phyloP scores from a whole-genome alignment of 2,888 invertebrate genomes.

The Emmelina monodactyla region DNA sequence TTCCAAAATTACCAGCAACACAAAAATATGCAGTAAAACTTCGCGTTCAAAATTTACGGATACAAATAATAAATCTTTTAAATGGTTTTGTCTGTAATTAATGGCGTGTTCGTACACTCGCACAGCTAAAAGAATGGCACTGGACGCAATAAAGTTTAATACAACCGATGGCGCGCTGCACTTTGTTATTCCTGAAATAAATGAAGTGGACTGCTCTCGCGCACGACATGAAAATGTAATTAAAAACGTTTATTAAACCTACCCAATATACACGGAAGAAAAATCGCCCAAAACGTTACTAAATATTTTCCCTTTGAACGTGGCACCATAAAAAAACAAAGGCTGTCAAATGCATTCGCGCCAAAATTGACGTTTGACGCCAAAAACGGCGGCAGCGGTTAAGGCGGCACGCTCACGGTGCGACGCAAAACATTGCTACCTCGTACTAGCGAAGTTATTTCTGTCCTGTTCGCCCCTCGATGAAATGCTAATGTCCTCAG shows the following conservation, averaged over 20 bases:
- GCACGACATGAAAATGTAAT: constrained; percentile 10
- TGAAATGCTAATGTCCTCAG: constrained; percentile 64
- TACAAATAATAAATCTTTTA: constrained; percentile 53
- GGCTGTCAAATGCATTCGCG: constrained; percentile 35
- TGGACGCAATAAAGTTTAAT: constrained; percentile 49
- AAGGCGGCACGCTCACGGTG: constrained; percentile 1
- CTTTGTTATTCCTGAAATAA: constrained; percentile 38
- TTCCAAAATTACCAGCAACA: no score
- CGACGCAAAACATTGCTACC: neutral
- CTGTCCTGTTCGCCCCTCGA: constrained; percentile 51
- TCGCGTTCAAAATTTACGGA: constrained; percentile 17
- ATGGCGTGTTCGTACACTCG: constrained; percentile 46
- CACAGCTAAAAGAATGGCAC: constrained; percentile 46
- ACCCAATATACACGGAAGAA: neutral
- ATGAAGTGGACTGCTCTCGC: constrained; percentile 22
- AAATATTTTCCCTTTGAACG: neutral
- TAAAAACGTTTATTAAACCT: constrained; percentile 1
- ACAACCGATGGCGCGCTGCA: constrained; percentile 40
- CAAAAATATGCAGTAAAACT: no score
- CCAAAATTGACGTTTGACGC: constrained; percentile 52
- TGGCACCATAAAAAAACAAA: constrained; percentile 2
- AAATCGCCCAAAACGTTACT: neutral
- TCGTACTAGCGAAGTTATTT: constrained; percentile 31
- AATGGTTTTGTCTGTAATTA: constrained; percentile 53
- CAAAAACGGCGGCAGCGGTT: neutral